Percentiles rank a stretch among this genome's conserved stretches.
Evolutionary conservation across 2,113 vertebrate genomes (phyloP).

Genomic region (Tilapia sparmanii): DNA sequence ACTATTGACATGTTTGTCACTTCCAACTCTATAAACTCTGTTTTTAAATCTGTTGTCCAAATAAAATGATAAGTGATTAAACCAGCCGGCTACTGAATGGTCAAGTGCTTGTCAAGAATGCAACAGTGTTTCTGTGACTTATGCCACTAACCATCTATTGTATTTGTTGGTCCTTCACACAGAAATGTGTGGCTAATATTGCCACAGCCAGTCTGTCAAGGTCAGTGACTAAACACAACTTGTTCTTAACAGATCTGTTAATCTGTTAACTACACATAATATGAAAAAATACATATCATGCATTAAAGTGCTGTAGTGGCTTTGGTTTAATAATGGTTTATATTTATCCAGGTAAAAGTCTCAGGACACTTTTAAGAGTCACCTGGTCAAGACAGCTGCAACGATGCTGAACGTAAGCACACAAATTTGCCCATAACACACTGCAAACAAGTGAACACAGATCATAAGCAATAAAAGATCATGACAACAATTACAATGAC

Average conservation of each 20-base stretch:
- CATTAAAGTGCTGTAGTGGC: neutral
- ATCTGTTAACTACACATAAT: fast-evolving
- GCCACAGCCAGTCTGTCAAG: neutral
- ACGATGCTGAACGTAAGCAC: neutral
- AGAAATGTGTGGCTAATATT: neutral
- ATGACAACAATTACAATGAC: neutral
- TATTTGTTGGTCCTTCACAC: neutral
- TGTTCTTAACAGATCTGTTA: neutral
- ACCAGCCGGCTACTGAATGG: neutral
- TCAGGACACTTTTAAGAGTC: neutral
- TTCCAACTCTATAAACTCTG: neutral
- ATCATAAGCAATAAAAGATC: neutral
- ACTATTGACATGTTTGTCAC: neutral
- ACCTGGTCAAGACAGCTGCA: neutral
- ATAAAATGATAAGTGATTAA: neutral
- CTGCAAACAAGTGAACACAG: neutral
- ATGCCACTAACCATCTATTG: neutral
- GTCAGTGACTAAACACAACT: neutral
- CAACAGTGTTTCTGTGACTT: neutral
- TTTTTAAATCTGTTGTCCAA: neutral
- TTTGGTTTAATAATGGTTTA: fast-evolving
- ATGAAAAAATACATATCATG: neutral
- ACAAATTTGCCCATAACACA: neutral
- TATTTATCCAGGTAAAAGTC: neutral
- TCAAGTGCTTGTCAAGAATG: neutral